Evolutionary conservation across 2,113 vertebrate genomes (phyloP).

Genomic region (Stegostoma tigrinum): DNA sequence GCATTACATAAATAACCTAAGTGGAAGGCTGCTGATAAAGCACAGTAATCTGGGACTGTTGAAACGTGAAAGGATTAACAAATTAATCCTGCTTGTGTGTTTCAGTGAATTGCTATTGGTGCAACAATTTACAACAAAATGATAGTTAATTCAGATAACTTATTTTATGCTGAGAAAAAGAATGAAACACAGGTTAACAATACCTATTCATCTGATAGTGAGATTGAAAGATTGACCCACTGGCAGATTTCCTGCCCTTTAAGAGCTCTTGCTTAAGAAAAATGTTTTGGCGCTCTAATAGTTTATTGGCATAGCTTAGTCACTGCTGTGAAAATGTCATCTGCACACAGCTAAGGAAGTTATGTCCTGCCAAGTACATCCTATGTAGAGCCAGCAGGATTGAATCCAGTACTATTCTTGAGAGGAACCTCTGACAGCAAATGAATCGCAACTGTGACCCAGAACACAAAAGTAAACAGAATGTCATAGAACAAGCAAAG

Average conservation of each 20-base stretch:
- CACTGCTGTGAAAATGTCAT: slow-evolving; percentile 60
- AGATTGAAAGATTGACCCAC: slow-evolving; percentile 37
- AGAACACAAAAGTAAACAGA: slow-evolving; percentile 58
- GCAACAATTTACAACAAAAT: not conserved
- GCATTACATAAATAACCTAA: not conserved
- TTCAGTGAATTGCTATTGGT: not conserved
- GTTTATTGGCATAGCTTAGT: slow-evolving; percentile 43
- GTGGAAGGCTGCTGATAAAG: not conserved
- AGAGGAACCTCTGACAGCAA: slow-evolving; percentile 57
- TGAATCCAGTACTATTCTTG: slow-evolving; percentile 62
- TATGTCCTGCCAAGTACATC: slow-evolving; percentile 56
- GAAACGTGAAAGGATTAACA: not conserved
- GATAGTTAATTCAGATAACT: not conserved
- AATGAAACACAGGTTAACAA: not conserved
- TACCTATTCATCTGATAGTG: not conserved
- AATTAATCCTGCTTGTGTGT: not conserved
- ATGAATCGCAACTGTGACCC: slow-evolving; percentile 66
- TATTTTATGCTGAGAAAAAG: not conserved
- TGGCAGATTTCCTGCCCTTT: slow-evolving; percentile 43
- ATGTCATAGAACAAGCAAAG: slow-evolving; percentile 48
- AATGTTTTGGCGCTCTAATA: slow-evolving; percentile 43
- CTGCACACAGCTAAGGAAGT: slow-evolving; percentile 55
- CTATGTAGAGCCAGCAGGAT: slow-evolving; percentile 66
- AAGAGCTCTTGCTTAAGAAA: slow-evolving; percentile 40
- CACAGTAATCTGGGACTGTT: not conserved